Percentiles rank a stretch among this genome's conserved stretches.
These are phyloP conservation scores for Griposia aprilina DNA, from an alignment of 2,888 invertebrate genomes.

Conservation along the genomic window DNA sequence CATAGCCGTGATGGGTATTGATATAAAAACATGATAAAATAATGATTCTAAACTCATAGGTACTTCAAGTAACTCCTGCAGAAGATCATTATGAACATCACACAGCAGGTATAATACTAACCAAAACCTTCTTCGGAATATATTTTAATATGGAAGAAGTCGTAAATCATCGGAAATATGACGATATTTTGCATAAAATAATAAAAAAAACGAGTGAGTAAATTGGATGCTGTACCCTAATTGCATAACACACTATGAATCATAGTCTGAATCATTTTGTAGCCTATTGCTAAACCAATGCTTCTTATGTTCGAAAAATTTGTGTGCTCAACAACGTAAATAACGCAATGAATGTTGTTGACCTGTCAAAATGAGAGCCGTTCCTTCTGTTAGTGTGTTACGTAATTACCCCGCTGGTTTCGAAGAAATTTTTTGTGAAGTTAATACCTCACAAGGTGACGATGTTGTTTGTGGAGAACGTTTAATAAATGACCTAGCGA, in stretches of 20 bases:
- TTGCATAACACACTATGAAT: too few species aligned
- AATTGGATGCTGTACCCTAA: conserved; percentile 1
- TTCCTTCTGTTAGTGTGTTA: too few species aligned
- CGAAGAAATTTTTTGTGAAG: not conserved
- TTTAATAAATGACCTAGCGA: not conserved
- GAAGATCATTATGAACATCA: not conserved
- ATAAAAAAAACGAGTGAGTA: not conserved
- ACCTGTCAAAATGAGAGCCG: too few species aligned
- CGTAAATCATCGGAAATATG: not conserved
- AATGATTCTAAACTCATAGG: not conserved
- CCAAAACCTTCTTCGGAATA: too few species aligned
- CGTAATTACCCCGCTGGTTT: too few species aligned
- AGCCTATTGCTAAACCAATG: too few species aligned
- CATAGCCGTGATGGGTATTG: not conserved
- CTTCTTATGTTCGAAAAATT: too few species aligned
- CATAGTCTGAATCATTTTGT: too few species aligned
- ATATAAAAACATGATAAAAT: not conserved
- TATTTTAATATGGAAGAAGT: not conserved
- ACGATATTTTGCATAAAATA: conserved; percentile 32
- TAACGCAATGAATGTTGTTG: too few species aligned
- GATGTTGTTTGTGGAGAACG: not conserved
- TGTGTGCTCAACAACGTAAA: too few species aligned
- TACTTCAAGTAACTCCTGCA: not conserved
- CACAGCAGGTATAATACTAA: not conserved
- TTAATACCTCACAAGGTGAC: not conserved